Evolutionary conservation across 2,797 vertebrate genomes (phyloP), one percentile per base, ranked within the genome.

Genomic region (Rachycentron canadum): DNA sequence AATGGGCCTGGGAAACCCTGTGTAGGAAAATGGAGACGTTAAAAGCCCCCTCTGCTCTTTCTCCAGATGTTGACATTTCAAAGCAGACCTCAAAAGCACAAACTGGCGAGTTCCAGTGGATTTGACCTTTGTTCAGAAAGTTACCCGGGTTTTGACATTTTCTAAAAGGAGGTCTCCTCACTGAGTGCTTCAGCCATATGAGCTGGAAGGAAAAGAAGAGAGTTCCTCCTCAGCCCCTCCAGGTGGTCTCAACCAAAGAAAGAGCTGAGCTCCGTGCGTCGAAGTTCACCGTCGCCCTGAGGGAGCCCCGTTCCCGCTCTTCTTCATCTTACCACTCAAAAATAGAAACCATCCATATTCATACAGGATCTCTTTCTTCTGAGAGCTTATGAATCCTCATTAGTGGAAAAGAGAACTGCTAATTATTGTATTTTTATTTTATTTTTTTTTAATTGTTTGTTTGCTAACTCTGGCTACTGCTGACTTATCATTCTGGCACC

Each of bases 321-420:
- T 47, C 79, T 70, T 78, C 74, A 47, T 73, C 71, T 67, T 32
- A 53, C n/a, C 45, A 5, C 68, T 79, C 74, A 5, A 60, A 85
- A 89, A 88, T 88, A 91, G 88, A 87, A 89, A 67, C 38, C 69
- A 90, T 92, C 60, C 84, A 88, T 89, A 90, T 92, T 91, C 84
- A 91, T 88, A 50, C 11, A 52, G 81, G 52, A 63, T 57, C 53
- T 83, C 43, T 68, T 80, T 70, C 73, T 79, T 81, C 56, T 49
- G 26, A 32, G 21, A 69, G 69, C 21, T 10, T 71, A n/a, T 47
- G 53, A 66, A 65, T 65, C 53, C 87, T 92, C 81, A 79, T 92
- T 92, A 92, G 82, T 10, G 76, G 13, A 8, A 57, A 45, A 78
- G 16, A 81, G 53, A 76, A 25, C 62, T 16, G 61, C 69, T 88